phyloP scores from a whole-genome alignment of 2,797 vertebrate genomes.

The Pelochelys cantorii region DNA sequence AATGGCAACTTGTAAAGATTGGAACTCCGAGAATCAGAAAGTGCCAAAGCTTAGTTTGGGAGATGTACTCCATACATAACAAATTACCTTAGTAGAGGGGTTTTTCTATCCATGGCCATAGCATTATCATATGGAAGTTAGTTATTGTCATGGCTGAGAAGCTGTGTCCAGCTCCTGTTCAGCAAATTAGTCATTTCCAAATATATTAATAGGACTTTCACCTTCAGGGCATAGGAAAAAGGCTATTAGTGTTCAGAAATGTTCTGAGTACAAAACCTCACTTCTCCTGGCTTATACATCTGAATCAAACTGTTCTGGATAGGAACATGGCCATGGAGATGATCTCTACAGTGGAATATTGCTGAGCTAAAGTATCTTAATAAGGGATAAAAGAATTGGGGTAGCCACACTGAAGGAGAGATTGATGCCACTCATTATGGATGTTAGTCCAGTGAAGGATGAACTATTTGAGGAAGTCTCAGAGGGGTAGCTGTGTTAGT shows the following conservation, averaged over 20 bases:
- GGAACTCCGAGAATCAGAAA: neutral
- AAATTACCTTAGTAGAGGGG: neutral
- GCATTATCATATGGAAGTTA: neutral
- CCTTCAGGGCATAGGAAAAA: neutral
- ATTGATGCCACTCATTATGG: neutral
- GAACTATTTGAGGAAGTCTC: neutral
- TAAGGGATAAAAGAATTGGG: neutral
- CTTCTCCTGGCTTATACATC: neutral
- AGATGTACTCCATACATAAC: neutral
- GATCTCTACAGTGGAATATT: neutral
- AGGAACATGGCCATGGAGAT: neutral
- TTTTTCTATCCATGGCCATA: neutral
- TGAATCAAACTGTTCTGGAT: neutral
- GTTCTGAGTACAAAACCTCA: neutral
- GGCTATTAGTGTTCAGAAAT: neutral
- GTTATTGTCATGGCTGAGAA: too few relatives aligned
- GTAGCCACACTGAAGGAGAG: neutral
- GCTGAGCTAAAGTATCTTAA: neutral
- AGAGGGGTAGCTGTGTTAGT: too few relatives aligned
- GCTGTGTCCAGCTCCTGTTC: too few relatives aligned
- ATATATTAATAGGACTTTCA: neutral
- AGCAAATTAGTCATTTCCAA: neutral
- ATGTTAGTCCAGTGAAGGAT: neutral
- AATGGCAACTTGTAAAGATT: neutral
- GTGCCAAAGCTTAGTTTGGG: neutral